These are phyloP conservation scores for Suricata suricatta DNA, from an alignment of 2,113 vertebrate genomes.

Conservation along the genomic window DNA sequence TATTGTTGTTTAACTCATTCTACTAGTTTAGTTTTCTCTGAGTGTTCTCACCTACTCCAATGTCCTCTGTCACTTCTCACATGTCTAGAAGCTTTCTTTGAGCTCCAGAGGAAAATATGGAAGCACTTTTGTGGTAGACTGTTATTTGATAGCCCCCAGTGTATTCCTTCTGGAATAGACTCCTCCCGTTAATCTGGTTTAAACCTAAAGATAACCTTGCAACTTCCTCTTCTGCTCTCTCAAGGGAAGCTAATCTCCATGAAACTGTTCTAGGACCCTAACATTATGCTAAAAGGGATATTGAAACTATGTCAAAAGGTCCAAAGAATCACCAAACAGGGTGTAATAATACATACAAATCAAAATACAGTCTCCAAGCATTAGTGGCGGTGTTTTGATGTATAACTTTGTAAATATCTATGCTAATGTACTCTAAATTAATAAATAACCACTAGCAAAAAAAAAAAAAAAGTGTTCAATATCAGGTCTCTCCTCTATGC, in stretches of 20 bases:
- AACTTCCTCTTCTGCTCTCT: neutral
- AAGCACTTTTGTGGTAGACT: neutral
- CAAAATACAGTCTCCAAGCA: neutral
- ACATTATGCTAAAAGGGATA: neutral
- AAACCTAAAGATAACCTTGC: neutral
- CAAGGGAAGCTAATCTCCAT: neutral
- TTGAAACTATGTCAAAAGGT: neutral
- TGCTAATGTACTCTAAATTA: neutral
- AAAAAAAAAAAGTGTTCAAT: neutral
- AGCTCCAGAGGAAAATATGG: neutral
- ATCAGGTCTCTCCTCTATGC: neutral
- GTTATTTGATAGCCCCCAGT: neutral
- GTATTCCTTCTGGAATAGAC: neutral
- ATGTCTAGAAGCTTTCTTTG: neutral
- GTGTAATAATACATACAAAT: neutral
- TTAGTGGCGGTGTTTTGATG: neutral
- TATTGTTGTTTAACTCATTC: neutral
- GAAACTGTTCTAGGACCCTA: neutral
- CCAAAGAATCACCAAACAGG: neutral
- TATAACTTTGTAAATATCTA: neutral
- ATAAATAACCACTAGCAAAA: neutral
- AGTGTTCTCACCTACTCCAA: neutral
- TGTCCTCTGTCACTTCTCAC: neutral
- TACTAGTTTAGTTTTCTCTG: neutral
- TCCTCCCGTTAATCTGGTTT: neutral